phyloP scores from a whole-genome alignment of 1,140 invertebrate species.

The Drosophila malerkotliana region DNA sequence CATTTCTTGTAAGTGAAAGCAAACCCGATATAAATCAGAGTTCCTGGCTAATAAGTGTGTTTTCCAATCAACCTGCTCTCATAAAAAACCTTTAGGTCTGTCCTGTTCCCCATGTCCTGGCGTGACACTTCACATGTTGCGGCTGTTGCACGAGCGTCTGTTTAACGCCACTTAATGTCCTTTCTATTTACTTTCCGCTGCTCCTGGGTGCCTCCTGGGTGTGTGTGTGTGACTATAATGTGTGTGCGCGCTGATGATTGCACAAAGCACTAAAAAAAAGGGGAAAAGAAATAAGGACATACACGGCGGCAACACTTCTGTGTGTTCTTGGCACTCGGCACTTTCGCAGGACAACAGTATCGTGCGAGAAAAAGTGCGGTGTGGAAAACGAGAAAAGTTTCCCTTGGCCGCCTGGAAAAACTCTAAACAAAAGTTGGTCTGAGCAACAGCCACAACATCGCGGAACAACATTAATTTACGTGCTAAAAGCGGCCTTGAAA shows the following conservation, averaged over 20 bases:
- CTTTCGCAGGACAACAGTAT: constrained; percentile 13
- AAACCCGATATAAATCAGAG: neutral
- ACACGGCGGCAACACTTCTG: constrained; percentile 39
- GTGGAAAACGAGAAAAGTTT: constrained; percentile 41
- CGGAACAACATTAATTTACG: constrained; percentile 68
- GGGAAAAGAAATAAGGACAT: constrained; percentile 5
- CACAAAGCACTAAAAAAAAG: constrained; percentile 14
- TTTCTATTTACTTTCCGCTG: constrained; percentile 71
- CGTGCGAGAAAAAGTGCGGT: constrained; percentile 17
- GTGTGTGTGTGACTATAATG: neutral
- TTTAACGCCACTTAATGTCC: constrained; percentile 79
- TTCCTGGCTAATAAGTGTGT: constrained; percentile 10
- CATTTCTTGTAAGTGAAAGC: neutral
- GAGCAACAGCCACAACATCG: constrained; percentile 34
- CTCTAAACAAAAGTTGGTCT: constrained; percentile 47
- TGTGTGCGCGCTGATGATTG: constrained; percentile 35
- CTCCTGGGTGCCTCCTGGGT: neutral
- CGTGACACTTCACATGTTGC: constrained; percentile 45
- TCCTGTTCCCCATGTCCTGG: constrained; percentile 15
- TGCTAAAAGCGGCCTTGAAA: constrained; percentile 57
- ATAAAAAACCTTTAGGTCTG: constrained; percentile 9
- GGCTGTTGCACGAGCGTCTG: constrained; percentile 61
- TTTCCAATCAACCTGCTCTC: neutral
- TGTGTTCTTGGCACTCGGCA: constrained; percentile 42
- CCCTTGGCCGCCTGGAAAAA: constrained; percentile 23